A percentile compares a stretch with the other conserved stretches of the same genome.
Evolutionary conservation across 2,888 invertebrate species (phyloP).

Genomic region (Drosophila greeni): DNA sequence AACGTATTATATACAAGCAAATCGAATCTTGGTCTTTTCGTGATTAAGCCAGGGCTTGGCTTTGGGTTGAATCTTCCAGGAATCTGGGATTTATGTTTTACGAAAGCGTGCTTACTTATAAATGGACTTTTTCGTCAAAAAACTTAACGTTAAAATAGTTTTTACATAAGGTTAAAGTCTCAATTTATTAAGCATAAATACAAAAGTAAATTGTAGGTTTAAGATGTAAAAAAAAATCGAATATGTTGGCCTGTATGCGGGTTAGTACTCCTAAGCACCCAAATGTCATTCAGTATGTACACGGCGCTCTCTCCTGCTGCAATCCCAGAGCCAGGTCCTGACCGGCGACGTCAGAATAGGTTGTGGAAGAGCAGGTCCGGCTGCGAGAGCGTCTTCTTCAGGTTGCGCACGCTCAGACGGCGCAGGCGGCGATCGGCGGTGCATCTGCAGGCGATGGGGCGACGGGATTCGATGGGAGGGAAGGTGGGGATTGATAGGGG

Average conservation of each 20-base stretch:
- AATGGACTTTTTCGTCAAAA: background rate
- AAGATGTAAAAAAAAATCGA: slow-evolving; percentile 1
- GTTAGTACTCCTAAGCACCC: slow-evolving; percentile 6
- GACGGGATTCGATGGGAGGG: slow-evolving; percentile 12
- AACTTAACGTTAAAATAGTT: no score
- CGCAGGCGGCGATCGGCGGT: slow-evolving; percentile 67
- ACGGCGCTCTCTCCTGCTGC: slow-evolving; percentile 6
- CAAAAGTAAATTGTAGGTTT: background rate
- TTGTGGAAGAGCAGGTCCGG: slow-evolving; percentile 75
- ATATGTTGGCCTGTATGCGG: slow-evolving; percentile 10
- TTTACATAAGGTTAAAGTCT: background rate
- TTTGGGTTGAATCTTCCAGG: background rate
- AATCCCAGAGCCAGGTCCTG: background rate
- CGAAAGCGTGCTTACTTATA: background rate
- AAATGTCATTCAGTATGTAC: slow-evolving; percentile 27
- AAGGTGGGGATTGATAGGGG: background rate
- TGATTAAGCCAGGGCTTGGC: background rate
- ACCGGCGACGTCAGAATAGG: slow-evolving; percentile 56
- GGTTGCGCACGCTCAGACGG: slow-evolving; percentile 68
- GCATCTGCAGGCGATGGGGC: slow-evolving; percentile 59
- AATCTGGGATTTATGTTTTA: background rate
- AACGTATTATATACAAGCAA: slow-evolving; percentile 11
- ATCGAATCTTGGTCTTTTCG: background rate
- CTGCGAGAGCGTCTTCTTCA: slow-evolving; percentile 75
- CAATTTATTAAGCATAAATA: slow-evolving; percentile 22